Conservation (phyloP, 2,797 vertebrate species). For the Petrocephalus sullivani region DNA sequence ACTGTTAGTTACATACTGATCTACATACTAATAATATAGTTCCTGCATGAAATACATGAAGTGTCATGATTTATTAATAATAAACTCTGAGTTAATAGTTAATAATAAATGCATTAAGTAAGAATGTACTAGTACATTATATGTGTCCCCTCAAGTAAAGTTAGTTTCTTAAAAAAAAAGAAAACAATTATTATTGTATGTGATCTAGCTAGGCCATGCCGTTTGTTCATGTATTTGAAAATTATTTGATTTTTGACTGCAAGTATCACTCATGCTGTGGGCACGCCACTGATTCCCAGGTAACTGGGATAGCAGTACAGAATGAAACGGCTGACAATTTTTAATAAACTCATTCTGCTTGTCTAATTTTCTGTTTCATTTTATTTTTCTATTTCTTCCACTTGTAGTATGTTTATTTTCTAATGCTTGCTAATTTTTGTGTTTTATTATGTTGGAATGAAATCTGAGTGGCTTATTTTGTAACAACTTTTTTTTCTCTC, state of each 20-base stretch:
- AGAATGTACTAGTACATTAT: no score
- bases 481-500: slow-evolving; percentile 53
- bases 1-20: neutral
- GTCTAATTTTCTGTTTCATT: slow-evolving; percentile 16
- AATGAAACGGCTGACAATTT: neutral
- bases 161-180: neutral
- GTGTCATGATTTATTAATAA: no score
- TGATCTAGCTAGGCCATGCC: slow-evolving; percentile 23
- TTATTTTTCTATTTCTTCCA: slow-evolving; percentile 38
- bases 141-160: neutral
- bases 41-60: no score
- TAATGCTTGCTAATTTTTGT: slow-evolving; percentile 37
- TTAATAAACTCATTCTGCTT: neutral
- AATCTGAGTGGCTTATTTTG: slow-evolving; percentile 49
- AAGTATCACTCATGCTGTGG: neutral
- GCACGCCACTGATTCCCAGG: neutral
- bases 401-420: slow-evolving; percentile 26
- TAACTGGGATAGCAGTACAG: neutral
- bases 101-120: no score
- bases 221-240: neutral
- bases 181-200: neutral
- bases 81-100: no score
- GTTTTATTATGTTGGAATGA: slow-evolving; percentile 46
- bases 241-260: neutral
- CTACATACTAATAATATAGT: neutral